Evolutionary conservation across 2,797 vertebrate species (phyloP), one percentile per base, ranked within the genome.

Genomic region (Taenioides sp.): DNA sequence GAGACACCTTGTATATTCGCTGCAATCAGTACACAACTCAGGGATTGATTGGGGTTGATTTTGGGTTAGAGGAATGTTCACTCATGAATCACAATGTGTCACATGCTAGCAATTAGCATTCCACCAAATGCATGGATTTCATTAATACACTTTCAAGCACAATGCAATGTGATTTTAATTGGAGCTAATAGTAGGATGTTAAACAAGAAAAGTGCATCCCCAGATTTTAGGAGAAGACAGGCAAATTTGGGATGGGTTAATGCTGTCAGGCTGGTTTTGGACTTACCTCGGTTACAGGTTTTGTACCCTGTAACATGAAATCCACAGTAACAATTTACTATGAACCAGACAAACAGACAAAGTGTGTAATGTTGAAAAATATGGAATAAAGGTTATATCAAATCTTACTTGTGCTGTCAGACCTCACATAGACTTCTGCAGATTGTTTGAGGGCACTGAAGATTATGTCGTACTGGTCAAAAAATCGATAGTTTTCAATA

Each of bases 401-500:
- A 31, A 71, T 70, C 90, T 95, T 94, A 99, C 98, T 95, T 96
- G 96, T 96, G 52, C 95, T 95, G 66, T 98, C 97, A 31, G 96
- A 96, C 91, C 96, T 97, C 47, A 98, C 78, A 34, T 98, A 98
- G 81, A 95, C 92, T 80, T 98, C 97, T 73, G 98, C 96, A 70
- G 96, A 93, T 82, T 96, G 93, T 80, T 96, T 98, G 81, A 99
- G 92, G 72, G 94, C 94, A 71, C 94, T 92, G 88, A 95, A 97
- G 27, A 96, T 96, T 61, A 96, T 94, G 87, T 99, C 97, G 73
- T 98, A 99, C 69, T 98, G 96, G 57, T 98, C 97, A 87, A 99
- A 99, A 89, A 99, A 98, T 81, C 95, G 94, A 85, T 95, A 97
- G 31, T 96, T 97, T 89, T 99, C 98, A 73, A 97, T 97, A 83